Percentiles rank a stretch among this genome's conserved stretches.
These are phyloP conservation scores for Brachirus orientalis DNA, from an alignment of 2,113 vertebrate genomes.

Conservation along the genomic window DNA sequence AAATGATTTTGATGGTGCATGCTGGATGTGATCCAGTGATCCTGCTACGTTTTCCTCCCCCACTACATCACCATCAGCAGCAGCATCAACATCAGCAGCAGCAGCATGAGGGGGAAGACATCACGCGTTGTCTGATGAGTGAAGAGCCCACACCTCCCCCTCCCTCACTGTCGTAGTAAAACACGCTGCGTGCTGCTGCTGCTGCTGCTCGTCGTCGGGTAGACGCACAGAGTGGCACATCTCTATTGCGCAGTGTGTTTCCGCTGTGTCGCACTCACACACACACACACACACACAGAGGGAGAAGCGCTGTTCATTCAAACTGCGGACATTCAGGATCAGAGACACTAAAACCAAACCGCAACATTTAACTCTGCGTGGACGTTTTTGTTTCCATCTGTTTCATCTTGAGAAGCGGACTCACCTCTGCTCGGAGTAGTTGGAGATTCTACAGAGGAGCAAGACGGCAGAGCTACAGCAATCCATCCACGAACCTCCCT, in stretches of 20 bases:
- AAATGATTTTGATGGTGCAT: neutral
- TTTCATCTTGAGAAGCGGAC: neutral
- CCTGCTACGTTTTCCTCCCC: neutral
- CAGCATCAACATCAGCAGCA: no score
- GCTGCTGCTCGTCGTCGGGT: constrained; percentile 50
- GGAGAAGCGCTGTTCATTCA: constrained; percentile 2
- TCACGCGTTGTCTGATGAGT: constrained; percentile 20
- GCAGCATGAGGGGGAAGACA: constrained; percentile 5
- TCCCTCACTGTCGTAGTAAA: constrained; percentile 57
- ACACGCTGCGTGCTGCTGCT: constrained; percentile 15
- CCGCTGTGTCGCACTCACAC: constrained; percentile 30
- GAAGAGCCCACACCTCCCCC: constrained; percentile 14
- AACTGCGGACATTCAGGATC: constrained; percentile 17
- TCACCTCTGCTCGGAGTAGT: neutral
- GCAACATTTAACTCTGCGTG: neutral
- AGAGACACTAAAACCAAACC: neutral
- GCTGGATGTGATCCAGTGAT: neutral
- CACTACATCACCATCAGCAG: constrained; percentile 12
- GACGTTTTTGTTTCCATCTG: neutral
- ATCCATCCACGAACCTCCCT: neutral
- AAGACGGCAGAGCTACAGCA: no score
- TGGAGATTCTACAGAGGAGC: neutral
- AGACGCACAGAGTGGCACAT: constrained; percentile 64
- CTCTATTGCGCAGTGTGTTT: constrained; percentile 65
- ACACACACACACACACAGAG: constrained; percentile 30